These are phyloP conservation scores for Pelobates cultripes DNA, from an alignment of 2,797 vertebrate genomes.

Conservation along the genomic window DNA sequence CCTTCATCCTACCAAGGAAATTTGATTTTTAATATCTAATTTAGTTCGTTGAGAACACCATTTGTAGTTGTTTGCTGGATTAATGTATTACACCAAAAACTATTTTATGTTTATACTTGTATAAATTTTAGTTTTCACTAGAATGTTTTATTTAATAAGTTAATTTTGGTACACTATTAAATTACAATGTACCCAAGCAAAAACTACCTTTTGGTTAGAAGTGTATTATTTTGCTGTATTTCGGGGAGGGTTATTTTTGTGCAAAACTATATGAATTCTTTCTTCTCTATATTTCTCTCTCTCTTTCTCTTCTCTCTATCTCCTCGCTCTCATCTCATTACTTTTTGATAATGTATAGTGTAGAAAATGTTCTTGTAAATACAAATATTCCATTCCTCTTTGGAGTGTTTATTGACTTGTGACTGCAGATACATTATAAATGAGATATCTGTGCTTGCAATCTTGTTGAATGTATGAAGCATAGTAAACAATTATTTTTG, in stretches of 20 bases:
- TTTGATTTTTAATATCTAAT: conserved; percentile 67
- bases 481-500: conserved; percentile 83
- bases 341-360: conserved; percentile 59
- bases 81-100: conserved; percentile 82
- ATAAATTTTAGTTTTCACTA: conserved; percentile 79
- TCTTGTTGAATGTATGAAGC: conserved; percentile 81
- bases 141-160: conserved; percentile 86
- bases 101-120: conserved; percentile 79
- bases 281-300: neutral
- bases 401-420: conserved; percentile 72
- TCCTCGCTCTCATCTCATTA: conserved; percentile 10
- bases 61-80: conserved; percentile 73
- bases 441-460: conserved; percentile 75
- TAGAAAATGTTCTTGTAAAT: conserved; percentile 72
- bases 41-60: conserved; percentile 76
- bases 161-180: conserved; percentile 81
- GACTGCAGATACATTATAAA: conserved; percentile 66
- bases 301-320: no score
- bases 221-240: conserved; percentile 62
- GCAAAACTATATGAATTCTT: conserved; percentile 62
- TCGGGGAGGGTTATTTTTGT: conserved; percentile 63
- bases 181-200: conserved; percentile 63
- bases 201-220: conserved; percentile 72
- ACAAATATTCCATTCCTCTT: conserved; percentile 70
- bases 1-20: conserved; percentile 62